Base-by-base conservation (phyloP, 2,113 vertebrate genomes). In the Megalops atlanticus region DNA sequence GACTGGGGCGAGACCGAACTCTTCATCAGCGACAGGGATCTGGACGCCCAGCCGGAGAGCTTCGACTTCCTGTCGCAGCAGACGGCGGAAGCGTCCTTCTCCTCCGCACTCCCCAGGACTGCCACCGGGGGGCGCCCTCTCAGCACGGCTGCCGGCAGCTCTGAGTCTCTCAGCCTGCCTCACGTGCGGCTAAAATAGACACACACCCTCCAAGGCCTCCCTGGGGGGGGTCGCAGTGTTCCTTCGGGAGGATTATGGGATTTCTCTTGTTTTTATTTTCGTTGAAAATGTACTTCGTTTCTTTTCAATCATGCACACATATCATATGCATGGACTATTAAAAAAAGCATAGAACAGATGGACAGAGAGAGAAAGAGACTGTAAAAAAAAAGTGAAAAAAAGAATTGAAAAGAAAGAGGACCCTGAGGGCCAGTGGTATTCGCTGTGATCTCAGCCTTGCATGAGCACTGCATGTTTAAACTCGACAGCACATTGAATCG, bases 1-100 rank as follows among this genome's bases (percentile, higher is more conserved):
- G 95, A 95, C 81, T 99, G 97, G 97, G 95, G 94, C 76, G 96
- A 97, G 87, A 95, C 96, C 68, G 95, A 96, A 92, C 95, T 98
- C 89, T 97, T 98, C 90, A 96, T 98, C 92, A 95, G 95, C 12
- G 96, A 98, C 89, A 94, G 96, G 90, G 97, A 99, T 87, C 86
- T 94, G 82, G 94, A 95, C n/a, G 82, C 91, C 33, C 95, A 95
- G 89, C 86, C 87, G 49, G 93, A 89, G 86, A 90, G 91, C 81
- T 92, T 91, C 84, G 94, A 96, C 86, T 93, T 93, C 84, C 83
- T 94, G 82, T 92, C 92, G 0, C 93, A 90, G 81, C 94, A 94
- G 0, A 86, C 94, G 64, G 80, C 92, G 81, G 95, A 95, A 89
- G 86, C 92, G 45, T 81, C 88, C 74, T 94, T 93, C 89, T 93